These are phyloP conservation scores for Meloe dianella DNA, from an alignment of 2,888 invertebrate genomes.

Conservation along the genomic window DNA sequence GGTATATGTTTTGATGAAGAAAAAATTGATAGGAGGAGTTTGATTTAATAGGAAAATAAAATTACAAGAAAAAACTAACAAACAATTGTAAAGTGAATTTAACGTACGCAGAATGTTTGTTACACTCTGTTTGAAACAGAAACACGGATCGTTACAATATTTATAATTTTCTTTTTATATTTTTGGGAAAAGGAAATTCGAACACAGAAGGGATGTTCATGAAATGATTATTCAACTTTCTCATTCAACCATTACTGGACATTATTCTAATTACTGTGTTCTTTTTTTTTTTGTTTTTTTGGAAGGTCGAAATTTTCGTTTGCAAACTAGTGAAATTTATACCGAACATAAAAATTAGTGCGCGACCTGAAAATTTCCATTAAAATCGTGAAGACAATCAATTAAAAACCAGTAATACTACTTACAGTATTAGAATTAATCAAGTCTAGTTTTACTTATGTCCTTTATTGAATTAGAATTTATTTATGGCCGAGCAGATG, in stretches of 20 bases:
- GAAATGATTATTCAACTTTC: slow-evolving; percentile 1
- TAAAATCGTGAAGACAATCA: not conserved
- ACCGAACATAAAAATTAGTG: not conserved
- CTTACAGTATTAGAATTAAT: too few species aligned
- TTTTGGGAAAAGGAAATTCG: not conserved
- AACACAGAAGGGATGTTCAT: not conserved
- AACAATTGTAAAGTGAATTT: not conserved
- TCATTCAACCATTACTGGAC: not conserved
- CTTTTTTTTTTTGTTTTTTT: too few species aligned
- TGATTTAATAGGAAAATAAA: slow-evolving; percentile 4
- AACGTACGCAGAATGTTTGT: slow-evolving; percentile 15
- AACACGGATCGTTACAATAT: not conserved
- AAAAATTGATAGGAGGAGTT: slow-evolving; percentile 19
- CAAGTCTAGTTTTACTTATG: too few species aligned
- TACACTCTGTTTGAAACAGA: slow-evolving; percentile 21
- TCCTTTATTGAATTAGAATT: too few species aligned
- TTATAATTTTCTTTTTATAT: not conserved
- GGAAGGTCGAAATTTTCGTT: not conserved
- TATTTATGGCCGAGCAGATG: too few species aligned
- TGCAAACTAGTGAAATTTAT: not conserved
- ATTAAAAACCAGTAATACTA: not conserved
- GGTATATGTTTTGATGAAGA: slow-evolving; percentile 19
- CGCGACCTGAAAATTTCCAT: not conserved
- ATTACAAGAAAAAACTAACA: too few species aligned
- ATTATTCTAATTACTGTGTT: not conserved